A percentile compares a stretch with the other conserved stretches of the same genome.
phyloP scores from a whole-genome alignment of 2,888 invertebrate species.

The Andrena bucephala region DNA sequence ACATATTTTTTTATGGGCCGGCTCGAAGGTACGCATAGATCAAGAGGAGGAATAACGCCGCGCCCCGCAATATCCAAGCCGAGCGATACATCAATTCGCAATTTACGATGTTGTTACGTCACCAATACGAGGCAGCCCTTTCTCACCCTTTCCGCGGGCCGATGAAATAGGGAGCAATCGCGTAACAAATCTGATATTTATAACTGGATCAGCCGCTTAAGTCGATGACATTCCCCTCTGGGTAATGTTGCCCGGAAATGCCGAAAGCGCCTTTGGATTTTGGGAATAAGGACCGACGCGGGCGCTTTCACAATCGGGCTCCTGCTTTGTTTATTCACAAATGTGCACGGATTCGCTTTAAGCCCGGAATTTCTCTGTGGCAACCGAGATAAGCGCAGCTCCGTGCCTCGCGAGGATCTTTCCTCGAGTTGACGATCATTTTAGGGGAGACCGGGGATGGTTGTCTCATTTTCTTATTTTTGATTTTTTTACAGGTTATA shows the following conservation, averaged over 20 bases:
- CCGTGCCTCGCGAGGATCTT: no score
- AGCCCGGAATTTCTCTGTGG: not conserved
- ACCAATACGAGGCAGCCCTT: conserved; percentile 47
- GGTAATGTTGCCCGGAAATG: conserved; percentile 18
- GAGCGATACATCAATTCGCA: conserved; percentile 61
- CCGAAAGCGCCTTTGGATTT: not conserved
- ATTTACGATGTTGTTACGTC: conserved; percentile 61
- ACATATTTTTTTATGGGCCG: conserved; percentile 32
- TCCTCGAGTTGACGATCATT: no score
- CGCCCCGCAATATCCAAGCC: conserved; percentile 56
- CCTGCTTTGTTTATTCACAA: not conserved
- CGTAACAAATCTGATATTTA: conserved; percentile 73
- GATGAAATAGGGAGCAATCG: conserved; percentile 58
- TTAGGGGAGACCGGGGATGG: no score
- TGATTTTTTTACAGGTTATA: no score
- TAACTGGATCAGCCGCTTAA: conserved; percentile 72
- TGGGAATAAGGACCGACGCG: not conserved
- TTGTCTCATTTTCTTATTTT: no score
- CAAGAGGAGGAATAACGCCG: conserved; percentile 60
- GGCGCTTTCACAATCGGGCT: not conserved
- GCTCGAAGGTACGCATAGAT: conserved; percentile 46
- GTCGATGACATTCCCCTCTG: conserved; percentile 41
- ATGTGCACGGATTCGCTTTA: not conserved
- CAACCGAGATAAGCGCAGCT: not conserved
- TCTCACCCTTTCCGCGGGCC: conserved; percentile 22